Evolutionary conservation across 2,113 vertebrate species (phyloP).

Genomic region (Burhinus bistriatus): DNA sequence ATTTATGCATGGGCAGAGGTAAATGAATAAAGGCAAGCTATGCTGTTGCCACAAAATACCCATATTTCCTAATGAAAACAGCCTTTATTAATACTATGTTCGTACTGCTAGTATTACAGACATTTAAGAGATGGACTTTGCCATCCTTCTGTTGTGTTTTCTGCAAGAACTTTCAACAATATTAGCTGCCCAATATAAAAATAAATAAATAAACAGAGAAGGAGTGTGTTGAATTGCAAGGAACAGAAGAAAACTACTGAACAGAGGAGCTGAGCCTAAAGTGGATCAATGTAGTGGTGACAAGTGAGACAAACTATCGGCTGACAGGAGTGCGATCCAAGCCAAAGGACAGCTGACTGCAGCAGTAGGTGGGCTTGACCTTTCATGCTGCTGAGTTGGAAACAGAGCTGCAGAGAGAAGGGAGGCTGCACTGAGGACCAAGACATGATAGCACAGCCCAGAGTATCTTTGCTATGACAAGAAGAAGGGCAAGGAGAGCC

Average conservation of each 20-base stretch:
- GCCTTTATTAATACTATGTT: background rate
- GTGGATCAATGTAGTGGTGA: background rate
- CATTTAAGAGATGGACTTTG: background rate
- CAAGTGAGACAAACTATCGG: background rate
- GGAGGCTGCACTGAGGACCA: background rate
- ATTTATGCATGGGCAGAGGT: background rate
- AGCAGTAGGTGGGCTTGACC: background rate
- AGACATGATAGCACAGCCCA: background rate
- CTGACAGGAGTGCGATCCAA: background rate
- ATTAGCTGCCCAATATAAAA: background rate
- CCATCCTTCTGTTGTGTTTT: background rate
- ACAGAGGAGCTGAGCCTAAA: background rate
- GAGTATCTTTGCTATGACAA: background rate
- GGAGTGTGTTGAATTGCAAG: background rate
- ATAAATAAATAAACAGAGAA: background rate
- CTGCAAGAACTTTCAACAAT: background rate
- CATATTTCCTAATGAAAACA: background rate
- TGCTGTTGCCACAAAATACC: background rate
- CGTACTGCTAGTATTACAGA: background rate
- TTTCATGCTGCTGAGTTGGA: rapidly evolving
- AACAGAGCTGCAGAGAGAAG: background rate
- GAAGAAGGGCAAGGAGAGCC: background rate
- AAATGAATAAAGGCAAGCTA: background rate
- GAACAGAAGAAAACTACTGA: background rate
- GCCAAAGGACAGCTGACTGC: background rate